These are phyloP conservation scores for Orchesella cincta DNA, from an alignment of 1,140 invertebrate species.

Conservation along the genomic window DNA sequence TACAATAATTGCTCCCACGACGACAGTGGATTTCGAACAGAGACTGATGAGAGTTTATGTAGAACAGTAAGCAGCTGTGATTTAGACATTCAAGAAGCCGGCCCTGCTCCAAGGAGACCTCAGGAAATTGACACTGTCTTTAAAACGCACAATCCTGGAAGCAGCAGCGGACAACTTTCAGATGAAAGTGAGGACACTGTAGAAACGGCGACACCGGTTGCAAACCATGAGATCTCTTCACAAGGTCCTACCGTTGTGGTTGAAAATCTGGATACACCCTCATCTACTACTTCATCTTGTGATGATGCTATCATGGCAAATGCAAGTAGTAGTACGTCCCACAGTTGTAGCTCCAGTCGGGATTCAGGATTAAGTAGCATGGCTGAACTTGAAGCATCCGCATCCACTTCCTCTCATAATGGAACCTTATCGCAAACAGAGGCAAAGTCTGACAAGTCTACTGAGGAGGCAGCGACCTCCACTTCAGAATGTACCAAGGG, in stretches of 20 bases:
- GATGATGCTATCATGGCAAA: slow-evolving; percentile 2
- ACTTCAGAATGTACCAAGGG: not conserved
- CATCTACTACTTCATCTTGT: slow-evolving; percentile 3
- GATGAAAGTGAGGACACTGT: too few species aligned
- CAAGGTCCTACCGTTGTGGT: not conserved
- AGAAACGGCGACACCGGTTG: not conserved
- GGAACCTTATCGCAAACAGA: not conserved
- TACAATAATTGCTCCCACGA: slow-evolving; percentile 20
- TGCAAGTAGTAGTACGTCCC: not conserved
- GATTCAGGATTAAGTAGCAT: slow-evolving; percentile 45
- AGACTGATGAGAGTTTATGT: slow-evolving; percentile 27
- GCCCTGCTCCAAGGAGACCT: slow-evolving; percentile 8
- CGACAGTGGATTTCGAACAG: slow-evolving; percentile 10
- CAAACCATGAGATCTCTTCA: slow-evolving; percentile 3
- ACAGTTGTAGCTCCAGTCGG: slow-evolving; percentile 44
- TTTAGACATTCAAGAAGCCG: slow-evolving; percentile 18
- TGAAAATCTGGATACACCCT: slow-evolving; percentile 19
- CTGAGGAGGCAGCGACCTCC: not conserved
- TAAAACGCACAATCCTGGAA: not conserved
- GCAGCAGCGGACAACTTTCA: not conserved
- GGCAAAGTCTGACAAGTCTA: slow-evolving; percentile 15
- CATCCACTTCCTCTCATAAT: not conserved
- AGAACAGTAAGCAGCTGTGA: slow-evolving; percentile 21
- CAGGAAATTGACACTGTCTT: not conserved
- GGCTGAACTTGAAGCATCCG: slow-evolving; percentile 33